Conservation (phyloP, 2,113 vertebrate species). For the Ranitomeya variabilis region DNA sequence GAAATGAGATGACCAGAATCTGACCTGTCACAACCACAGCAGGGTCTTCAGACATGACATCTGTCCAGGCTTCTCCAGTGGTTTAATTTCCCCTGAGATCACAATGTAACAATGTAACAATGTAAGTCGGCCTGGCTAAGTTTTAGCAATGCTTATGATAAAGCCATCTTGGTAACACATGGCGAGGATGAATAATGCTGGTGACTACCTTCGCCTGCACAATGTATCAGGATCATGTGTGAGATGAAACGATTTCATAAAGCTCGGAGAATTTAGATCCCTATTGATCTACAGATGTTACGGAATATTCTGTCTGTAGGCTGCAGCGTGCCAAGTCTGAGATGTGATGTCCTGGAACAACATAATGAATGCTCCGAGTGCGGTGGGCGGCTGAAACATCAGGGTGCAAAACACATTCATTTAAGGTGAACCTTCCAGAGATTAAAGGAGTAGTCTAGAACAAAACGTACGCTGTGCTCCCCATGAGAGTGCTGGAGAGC, state of each 20-base stretch:
- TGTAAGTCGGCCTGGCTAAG: neutral
- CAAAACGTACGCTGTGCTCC: too few relatives aligned
- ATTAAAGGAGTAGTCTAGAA: neutral
- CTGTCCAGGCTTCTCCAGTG: neutral
- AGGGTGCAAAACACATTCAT: neutral
- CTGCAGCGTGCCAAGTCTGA: neutral
- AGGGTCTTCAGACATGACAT: neutral
- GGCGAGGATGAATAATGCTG: neutral
- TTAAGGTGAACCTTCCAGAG: neutral
- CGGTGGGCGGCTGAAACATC: neutral
- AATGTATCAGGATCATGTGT: neutral
- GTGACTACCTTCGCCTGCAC: neutral
- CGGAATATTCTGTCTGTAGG: neutral
- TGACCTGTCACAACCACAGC: too few relatives aligned
- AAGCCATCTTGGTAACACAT: neutral
- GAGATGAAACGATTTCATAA: conserved; percentile 4
- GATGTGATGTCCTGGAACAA: neutral
- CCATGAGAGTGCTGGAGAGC: too few relatives aligned
- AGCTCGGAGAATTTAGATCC: neutral
- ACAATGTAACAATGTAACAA: neutral
- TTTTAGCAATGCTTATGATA: neutral
- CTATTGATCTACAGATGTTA: neutral
- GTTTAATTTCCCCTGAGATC: too few relatives aligned
- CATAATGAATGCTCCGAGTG: neutral
- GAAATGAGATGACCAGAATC: too few relatives aligned